phyloP scores from a whole-genome alignment of 2,113 vertebrate genomes.

The Brachypodius melanocephalos region DNA sequence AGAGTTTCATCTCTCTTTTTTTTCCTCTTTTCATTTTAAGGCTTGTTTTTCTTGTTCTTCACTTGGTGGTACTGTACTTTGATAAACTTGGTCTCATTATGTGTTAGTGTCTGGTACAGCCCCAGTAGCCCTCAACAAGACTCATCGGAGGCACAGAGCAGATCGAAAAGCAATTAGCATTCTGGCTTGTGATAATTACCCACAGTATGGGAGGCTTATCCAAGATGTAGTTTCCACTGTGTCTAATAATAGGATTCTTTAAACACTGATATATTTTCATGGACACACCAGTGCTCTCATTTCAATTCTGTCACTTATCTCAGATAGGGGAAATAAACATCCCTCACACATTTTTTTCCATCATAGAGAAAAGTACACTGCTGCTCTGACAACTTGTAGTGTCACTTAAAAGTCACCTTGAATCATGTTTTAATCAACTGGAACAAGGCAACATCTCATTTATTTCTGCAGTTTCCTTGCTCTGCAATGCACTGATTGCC shows the following conservation, averaged over 20 bases:
- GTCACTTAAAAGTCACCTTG: conserved; percentile 74
- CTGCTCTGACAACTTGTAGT: conserved; percentile 58
- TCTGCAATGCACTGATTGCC: conserved; percentile 45
- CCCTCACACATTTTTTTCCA: conserved; percentile 15
- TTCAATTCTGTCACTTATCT: conserved; percentile 68
- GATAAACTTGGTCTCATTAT: conserved; percentile 66
- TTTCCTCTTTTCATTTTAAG: not conserved
- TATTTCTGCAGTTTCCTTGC: conserved; percentile 64
- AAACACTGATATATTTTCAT: conserved; percentile 71
- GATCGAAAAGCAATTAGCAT: conserved; percentile 81
- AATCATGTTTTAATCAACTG: conserved; percentile 70
- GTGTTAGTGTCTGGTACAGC: conserved; percentile 19
- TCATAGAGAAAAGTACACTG: conserved; percentile 18
- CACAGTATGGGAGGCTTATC: conserved; percentile 70
- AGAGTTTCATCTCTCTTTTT: not conserved
- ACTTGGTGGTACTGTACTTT: conserved; percentile 26
- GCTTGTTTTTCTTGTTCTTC: not conserved
- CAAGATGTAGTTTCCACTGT: conserved; percentile 68
- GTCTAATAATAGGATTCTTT: conserved; percentile 76
- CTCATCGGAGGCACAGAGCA: conserved; percentile 57
- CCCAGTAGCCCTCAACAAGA: conserved; percentile 53
- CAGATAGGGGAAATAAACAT: conserved; percentile 61
- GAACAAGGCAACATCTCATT: conserved; percentile 74
- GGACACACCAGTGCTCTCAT: conserved; percentile 50
- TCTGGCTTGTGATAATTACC: conserved; percentile 78